These are phyloP conservation scores for Synanthedon vespiformis DNA, from an alignment of 2,888 invertebrate species.

Conservation along the genomic window DNA sequence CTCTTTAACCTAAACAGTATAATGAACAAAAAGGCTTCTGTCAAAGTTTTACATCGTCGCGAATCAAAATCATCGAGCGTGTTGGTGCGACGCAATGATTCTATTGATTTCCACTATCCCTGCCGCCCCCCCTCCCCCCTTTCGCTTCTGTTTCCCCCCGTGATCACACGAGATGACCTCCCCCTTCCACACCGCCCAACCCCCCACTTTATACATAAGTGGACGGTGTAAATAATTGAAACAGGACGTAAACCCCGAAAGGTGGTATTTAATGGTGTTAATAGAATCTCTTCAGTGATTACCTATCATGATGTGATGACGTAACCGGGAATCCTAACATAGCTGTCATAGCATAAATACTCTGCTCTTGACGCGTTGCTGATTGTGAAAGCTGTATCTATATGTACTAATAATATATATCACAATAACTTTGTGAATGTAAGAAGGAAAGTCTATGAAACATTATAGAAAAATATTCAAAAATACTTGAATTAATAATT, in stretches of 20 bases:
- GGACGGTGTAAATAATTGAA: constrained; percentile 14
- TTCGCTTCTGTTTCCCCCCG: constrained; percentile 5
- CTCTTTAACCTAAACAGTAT: too few relatives aligned
- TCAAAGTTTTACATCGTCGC: neutral
- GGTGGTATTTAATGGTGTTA: constrained; percentile 2
- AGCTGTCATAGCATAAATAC: too few relatives aligned
- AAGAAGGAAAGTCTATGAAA: too few relatives aligned
- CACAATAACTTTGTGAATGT: too few relatives aligned
- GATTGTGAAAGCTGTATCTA: too few relatives aligned
- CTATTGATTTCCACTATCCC: constrained; percentile 55
- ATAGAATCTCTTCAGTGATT: neutral
- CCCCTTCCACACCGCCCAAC: neutral
- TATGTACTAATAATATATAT: too few relatives aligned
- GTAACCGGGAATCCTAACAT: too few relatives aligned
- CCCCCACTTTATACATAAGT: neutral
- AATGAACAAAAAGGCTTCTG: too few relatives aligned
- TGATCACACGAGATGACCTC: constrained; percentile 16
- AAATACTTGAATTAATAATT: too few relatives aligned
- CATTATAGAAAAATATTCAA: too few relatives aligned
- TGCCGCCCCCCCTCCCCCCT: constrained; percentile 12
- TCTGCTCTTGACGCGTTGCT: too few relatives aligned
- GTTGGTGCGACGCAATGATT: constrained; percentile 48
- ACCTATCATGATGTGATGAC: too few relatives aligned
- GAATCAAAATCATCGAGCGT: constrained; percentile 30
- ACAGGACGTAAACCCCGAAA: constrained; percentile 16